phyloP scores from a whole-genome alignment of 1,140 invertebrate species.

The Phocides pigmalion region DNA sequence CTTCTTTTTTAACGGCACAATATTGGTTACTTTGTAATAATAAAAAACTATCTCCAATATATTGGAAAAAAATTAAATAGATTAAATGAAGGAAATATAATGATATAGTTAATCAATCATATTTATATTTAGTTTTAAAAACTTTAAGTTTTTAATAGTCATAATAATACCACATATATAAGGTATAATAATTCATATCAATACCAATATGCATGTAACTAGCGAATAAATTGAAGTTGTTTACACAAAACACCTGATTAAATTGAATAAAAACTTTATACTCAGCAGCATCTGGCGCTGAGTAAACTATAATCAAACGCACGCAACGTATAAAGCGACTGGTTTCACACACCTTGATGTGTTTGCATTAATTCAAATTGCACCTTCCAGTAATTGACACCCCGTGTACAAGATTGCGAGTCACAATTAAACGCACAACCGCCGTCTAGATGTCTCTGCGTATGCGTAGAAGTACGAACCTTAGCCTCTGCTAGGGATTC shows the following conservation, averaged over 20 bases:
- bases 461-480: slow-evolving; percentile 34
- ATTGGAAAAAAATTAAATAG: too few species aligned
- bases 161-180: too few species aligned
- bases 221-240: too few species aligned
- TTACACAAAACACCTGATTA: not conserved
- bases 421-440: slow-evolving; percentile 54
- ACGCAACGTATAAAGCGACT: not conserved
- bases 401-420: slow-evolving; percentile 38
- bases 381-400: slow-evolving; percentile 3
- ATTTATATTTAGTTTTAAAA: too few species aligned
- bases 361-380: not conserved
- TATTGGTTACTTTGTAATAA: too few species aligned
- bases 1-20: too few species aligned
- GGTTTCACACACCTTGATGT: not conserved
- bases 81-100: too few species aligned
- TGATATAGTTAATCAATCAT: too few species aligned
- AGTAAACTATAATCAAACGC: not conserved
- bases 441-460: slow-evolving; percentile 50
- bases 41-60: too few species aligned
- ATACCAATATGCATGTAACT: too few species aligned
- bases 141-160: too few species aligned
- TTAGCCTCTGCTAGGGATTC: not conserved
- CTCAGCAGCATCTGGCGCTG: not conserved
- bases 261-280: not conserved
- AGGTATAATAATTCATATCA: too few species aligned